Conservation (phyloP, 2,888 invertebrate species). For the Leucophenga montana region DNA sequence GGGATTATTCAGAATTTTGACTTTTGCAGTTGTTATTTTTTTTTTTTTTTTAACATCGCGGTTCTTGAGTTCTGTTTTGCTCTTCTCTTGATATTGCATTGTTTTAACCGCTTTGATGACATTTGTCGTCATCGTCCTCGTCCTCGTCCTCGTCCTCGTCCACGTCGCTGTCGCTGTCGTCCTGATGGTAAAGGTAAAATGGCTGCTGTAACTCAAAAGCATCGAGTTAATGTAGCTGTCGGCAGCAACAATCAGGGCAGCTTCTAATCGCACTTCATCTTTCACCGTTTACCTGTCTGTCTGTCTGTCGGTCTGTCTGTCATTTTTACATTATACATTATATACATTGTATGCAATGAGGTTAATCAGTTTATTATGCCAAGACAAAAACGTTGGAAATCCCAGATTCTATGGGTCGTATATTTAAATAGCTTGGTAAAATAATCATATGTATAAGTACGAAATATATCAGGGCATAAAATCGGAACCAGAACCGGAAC, state of each 20-base stretch:
- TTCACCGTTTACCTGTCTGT: not conserved
- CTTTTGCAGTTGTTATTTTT: no score
- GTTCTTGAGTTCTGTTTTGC: not conserved
- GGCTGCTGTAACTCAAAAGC: not conserved
- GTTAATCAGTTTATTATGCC: not conserved
- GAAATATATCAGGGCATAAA: no score
- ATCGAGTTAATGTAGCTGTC: conserved; percentile 9
- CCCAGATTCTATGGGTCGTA: not conserved
- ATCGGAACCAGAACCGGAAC: no score
- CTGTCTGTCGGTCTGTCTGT: not conserved
- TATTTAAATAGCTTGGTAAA: no score
- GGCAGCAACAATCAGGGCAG: not conserved
- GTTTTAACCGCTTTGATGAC: not conserved
- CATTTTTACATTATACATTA: conserved; percentile 38
- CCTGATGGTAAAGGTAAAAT: not conserved
- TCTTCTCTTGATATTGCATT: not conserved
- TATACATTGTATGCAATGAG: not conserved
- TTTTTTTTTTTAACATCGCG: no score
- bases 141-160: not conserved
- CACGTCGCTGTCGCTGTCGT: no score
- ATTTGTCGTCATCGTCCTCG: not conserved
- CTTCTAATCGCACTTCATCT: not conserved
- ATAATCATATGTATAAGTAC: no score
- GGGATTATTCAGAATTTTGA: no score
- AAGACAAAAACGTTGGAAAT: conserved; percentile 1